phyloP scores from a whole-genome alignment of 2,797 vertebrate species.

The Glossophaga mutica region DNA sequence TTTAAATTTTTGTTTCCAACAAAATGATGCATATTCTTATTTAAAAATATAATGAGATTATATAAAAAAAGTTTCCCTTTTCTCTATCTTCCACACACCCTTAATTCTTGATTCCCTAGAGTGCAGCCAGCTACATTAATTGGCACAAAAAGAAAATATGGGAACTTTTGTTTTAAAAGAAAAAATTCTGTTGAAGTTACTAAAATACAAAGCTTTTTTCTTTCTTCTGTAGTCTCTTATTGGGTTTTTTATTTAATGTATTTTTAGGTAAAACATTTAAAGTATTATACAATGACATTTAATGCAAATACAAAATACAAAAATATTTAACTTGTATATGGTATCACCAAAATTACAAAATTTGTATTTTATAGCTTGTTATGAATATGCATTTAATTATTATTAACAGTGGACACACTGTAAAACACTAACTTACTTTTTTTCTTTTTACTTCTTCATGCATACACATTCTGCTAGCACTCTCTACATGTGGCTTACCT shows the following conservation, averaged over 20 bases:
- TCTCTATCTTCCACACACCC: fast-evolving
- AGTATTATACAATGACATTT: not conserved
- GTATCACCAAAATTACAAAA: not conserved
- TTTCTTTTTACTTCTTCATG: not conserved
- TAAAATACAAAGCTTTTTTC: not conserved
- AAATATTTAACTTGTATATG: not conserved
- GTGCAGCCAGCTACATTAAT: not conserved
- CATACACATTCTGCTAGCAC: not conserved
- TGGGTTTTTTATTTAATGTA: not conserved
- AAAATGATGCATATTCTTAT: not conserved
- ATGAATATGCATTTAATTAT: not conserved
- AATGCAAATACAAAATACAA: not conserved
- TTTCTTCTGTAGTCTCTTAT: not conserved
- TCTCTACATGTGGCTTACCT: not conserved
- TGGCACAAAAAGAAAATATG: not conserved
- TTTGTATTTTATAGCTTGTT: not conserved
- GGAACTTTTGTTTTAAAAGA: not conserved
- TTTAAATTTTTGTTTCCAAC: not conserved
- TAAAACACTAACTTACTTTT: not conserved
- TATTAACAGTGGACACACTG: not conserved
- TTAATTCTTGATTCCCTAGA: not conserved
- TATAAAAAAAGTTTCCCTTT: not conserved
- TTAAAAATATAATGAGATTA: not conserved
- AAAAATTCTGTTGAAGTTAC: not conserved
- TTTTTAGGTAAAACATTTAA: not conserved